These are phyloP conservation scores for Phaethon lepturus DNA, from an alignment of 2,113 vertebrate genomes.

Conservation along the genomic window DNA sequence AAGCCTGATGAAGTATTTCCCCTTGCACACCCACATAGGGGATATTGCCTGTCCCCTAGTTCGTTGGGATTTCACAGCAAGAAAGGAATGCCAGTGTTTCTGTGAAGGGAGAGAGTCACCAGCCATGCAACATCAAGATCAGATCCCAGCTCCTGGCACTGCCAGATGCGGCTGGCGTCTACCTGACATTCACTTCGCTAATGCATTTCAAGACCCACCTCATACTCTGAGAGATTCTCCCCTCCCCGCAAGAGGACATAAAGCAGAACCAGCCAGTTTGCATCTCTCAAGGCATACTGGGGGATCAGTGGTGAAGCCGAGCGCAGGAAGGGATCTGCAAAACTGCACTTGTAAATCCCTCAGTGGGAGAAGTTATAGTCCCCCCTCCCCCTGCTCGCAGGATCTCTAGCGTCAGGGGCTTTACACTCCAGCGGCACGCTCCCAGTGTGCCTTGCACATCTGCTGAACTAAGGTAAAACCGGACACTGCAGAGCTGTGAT, in stretches of 20 bases:
- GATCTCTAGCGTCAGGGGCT: background rate
- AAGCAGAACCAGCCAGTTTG: background rate
- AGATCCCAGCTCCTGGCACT: background rate
- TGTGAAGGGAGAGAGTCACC: background rate
- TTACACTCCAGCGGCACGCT: background rate
- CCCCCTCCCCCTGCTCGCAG: background rate
- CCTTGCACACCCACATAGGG: fast-evolving
- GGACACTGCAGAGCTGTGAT: conserved; percentile 52
- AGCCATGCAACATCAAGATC: background rate
- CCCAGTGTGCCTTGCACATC: conserved; percentile 37
- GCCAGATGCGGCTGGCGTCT: background rate
- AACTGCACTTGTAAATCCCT: background rate
- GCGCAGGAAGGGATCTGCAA: background rate
- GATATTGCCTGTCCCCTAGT: background rate
- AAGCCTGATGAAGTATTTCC: background rate
- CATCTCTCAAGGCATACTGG: background rate
- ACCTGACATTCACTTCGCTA: background rate
- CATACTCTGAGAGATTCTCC: background rate
- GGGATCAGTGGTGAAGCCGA: background rate
- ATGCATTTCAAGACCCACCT: background rate
- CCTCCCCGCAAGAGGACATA: background rate
- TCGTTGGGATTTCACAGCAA: background rate
- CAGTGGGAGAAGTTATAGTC: background rate
- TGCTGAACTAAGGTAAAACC: conserved; percentile 51
- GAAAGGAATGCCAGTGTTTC: background rate